phyloP scores from a whole-genome alignment of 1,140 invertebrate genomes.

The Limonius californicus region DNA sequence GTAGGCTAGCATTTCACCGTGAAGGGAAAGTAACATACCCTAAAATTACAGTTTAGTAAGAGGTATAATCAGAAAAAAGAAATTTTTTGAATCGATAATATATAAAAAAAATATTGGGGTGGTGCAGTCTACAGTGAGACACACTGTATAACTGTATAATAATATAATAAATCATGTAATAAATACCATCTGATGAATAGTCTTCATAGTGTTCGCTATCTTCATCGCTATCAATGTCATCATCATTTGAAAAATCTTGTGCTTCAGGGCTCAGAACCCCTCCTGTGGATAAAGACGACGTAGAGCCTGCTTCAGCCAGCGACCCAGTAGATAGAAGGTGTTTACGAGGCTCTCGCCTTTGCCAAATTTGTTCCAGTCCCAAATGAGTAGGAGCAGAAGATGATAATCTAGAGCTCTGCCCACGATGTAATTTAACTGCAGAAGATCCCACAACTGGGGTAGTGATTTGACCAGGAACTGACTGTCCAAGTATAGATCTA shows the following conservation, averaged over 20 bases:
- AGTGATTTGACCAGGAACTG: conserved; percentile 48
- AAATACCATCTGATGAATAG: conserved; percentile 70
- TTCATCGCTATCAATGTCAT: conserved; percentile 75
- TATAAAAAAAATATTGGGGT: no score
- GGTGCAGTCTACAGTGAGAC: no score
- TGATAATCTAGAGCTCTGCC: conserved; percentile 62
- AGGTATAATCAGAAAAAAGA: no score
- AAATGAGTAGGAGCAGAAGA: conserved; percentile 80
- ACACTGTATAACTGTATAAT: no score
- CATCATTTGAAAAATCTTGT: conserved; percentile 77
- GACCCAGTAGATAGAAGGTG: conserved; percentile 84
- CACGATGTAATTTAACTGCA: conserved; percentile 38
- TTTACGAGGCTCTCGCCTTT: conserved; percentile 75
- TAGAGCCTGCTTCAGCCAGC: conserved; percentile 77
- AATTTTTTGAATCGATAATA: no score
- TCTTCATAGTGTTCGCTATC: conserved; percentile 83
- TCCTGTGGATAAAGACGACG: conserved; percentile 80
- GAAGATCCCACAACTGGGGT: conserved; percentile 17
- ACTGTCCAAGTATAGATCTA: conserved; percentile 55
- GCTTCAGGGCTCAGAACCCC: conserved; percentile 78
- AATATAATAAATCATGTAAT: not conserved
- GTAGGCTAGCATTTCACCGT: no score
- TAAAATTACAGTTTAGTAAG: no score
- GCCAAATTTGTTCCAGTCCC: conserved; percentile 79
- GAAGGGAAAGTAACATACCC: no score